Conservation (phyloP, 2,113 vertebrate species). For the Pelecanoides urinatrix region DNA sequence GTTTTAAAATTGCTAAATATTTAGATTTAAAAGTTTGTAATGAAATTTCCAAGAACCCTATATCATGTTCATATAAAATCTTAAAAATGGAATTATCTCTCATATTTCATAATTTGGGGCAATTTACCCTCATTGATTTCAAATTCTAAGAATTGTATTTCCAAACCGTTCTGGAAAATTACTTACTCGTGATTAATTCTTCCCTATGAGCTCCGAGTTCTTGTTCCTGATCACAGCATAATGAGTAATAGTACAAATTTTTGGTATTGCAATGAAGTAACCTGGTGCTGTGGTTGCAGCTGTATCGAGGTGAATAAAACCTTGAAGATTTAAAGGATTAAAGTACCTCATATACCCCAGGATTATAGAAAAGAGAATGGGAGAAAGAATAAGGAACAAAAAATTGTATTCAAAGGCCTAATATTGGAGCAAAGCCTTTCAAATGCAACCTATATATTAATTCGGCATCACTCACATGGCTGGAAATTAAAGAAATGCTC, state of each 20-base stretch:
- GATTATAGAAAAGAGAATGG: not conserved
- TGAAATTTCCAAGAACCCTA: not conserved
- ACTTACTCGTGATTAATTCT: not conserved
- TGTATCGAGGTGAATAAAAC: not conserved
- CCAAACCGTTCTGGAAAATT: not conserved
- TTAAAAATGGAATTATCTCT: not conserved
- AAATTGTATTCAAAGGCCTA: not conserved
- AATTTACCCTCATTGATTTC: not conserved
- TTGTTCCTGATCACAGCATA: not conserved
- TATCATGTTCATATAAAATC: not conserved
- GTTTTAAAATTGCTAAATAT: not conserved
- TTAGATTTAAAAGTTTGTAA: not conserved
- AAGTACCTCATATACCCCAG: not conserved
- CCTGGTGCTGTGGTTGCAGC: not conserved
- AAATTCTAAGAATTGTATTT: not conserved
- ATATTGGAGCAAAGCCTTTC: not conserved
- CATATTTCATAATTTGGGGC: not conserved
- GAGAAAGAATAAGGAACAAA: not conserved
- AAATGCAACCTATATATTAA: not conserved
- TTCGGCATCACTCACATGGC: not conserved
- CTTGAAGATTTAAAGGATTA: not conserved
- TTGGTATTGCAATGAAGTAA: not conserved
- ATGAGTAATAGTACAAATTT: not conserved
- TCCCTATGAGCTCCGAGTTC: not conserved
- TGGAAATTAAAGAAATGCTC: slow-evolving; percentile 5